Evolutionary conservation across 2,113 vertebrate species (phyloP).

Genomic region (Mastomys natalensis): DNA sequence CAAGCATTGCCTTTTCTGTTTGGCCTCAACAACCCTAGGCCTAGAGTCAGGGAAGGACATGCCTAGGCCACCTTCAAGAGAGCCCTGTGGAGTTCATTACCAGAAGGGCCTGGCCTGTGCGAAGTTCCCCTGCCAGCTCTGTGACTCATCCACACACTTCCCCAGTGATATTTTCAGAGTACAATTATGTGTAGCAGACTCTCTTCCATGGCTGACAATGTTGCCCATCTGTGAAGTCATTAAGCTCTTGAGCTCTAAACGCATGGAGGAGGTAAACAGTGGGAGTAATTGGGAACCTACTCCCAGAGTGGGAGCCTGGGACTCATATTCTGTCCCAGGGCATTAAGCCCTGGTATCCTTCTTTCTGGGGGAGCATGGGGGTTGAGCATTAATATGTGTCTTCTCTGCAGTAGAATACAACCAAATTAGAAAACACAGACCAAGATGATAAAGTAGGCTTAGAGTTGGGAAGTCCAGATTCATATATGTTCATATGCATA

Average conservation of each 20-base stretch:
- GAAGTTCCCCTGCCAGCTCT: constrained; percentile 79
- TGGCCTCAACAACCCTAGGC: not conserved
- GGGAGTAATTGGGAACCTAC: constrained; percentile 78
- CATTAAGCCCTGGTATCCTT: not conserved
- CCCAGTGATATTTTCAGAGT: constrained; percentile 85
- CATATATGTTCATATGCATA: not conserved
- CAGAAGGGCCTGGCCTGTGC: constrained; percentile 80
- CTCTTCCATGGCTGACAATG: constrained; percentile 82
- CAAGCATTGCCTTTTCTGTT: not conserved
- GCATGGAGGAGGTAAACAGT: constrained; percentile 78
- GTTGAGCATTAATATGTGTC: constrained; percentile 57
- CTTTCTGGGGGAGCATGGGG: not conserved
- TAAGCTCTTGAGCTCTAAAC: constrained; percentile 82
- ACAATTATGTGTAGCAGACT: constrained; percentile 85
- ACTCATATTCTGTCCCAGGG: constrained; percentile 38
- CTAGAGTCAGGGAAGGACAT: not conserved
- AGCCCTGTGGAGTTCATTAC: constrained; percentile 70
- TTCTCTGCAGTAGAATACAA: not conserved
- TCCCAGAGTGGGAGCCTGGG: constrained; percentile 74
- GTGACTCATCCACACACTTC: constrained; percentile 84
- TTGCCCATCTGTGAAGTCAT: constrained; percentile 87
- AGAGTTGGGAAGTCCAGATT: not conserved
- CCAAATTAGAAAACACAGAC: constrained; percentile 6
- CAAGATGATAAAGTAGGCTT: not conserved
- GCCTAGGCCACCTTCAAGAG: constrained; percentile 62